Conservation (phyloP, 2,888 invertebrate species). For the Himalopsyche kuldschensis region DNA sequence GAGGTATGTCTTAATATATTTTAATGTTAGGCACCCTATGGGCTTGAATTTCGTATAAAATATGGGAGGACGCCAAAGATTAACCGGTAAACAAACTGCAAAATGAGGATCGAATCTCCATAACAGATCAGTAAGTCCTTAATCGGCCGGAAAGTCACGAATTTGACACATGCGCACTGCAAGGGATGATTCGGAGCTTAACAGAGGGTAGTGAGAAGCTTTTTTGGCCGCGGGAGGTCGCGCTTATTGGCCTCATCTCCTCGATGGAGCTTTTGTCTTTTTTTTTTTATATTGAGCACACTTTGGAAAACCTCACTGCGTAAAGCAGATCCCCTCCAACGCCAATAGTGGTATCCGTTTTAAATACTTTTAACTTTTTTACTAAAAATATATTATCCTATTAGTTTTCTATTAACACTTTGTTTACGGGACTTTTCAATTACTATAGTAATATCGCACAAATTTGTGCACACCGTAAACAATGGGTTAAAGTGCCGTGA, state of each 20-base stretch:
- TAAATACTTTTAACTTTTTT: too few species aligned
- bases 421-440: too few species aligned
- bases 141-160: conserved; percentile 36
- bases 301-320: neutral
- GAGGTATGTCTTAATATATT: neutral
- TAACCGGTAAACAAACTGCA: conserved; percentile 29
- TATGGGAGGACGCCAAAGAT: conserved; percentile 27
- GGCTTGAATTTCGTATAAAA: conserved; percentile 16
- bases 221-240: conserved; percentile 20
- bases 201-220: neutral
- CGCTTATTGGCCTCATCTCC: conserved; percentile 20
- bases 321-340: neutral
- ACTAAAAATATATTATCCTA: too few species aligned
- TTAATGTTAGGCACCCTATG: neutral
- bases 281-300: neutral
- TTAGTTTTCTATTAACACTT: neutral
- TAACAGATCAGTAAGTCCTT: conserved; percentile 35
- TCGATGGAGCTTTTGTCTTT: neutral
- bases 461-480: too few species aligned
- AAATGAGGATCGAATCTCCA: conserved; percentile 23
- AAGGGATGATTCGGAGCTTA: neutral
- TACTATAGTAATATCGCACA: too few species aligned
- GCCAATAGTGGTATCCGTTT: too few species aligned
- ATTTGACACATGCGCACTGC: conserved; percentile 24
- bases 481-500: too few species aligned